A percentile compares a stretch with the other conserved stretches of the same genome.
These are phyloP conservation scores for Tor tambroides DNA, from an alignment of 2,113 vertebrate species.

Conservation along the genomic window DNA sequence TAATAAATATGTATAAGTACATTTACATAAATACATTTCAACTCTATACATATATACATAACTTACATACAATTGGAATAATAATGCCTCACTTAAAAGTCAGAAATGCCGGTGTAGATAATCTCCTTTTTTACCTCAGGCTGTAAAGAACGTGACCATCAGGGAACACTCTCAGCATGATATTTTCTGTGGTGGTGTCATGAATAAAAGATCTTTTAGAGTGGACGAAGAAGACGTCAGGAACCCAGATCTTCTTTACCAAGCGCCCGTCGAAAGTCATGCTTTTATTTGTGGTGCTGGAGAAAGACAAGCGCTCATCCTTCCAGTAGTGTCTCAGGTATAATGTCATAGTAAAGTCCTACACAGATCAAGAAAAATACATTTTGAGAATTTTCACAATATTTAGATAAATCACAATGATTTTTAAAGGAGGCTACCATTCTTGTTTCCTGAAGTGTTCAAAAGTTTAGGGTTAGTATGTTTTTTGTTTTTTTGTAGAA, in stretches of 20 bases:
- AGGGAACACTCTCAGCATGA: slow-evolving; percentile 94
- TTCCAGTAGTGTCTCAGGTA: slow-evolving; percentile 97
- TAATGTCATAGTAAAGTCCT: slow-evolving; percentile 98
- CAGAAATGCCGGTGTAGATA: slow-evolving; percentile 13
- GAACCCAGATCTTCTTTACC: slow-evolving; percentile 98
- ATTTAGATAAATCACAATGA: not conserved
- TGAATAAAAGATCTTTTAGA: slow-evolving; percentile 96
- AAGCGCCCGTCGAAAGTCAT: slow-evolving; percentile 95
- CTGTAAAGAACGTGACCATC: slow-evolving; percentile 96
- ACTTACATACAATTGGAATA: slow-evolving; percentile 5
- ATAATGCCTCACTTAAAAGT: slow-evolving; percentile 13
- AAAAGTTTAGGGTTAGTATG: not conserved
- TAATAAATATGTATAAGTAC: slow-evolving; percentile 3
- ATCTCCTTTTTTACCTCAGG: slow-evolving; percentile 80
- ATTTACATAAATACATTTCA: slow-evolving; percentile 10
- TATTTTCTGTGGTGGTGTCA: slow-evolving; percentile 93
- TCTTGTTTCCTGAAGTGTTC: not conserved
- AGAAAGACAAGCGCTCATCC: slow-evolving; percentile 90
- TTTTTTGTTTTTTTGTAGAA: not conserved
- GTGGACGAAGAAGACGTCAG: slow-evolving; percentile 96
- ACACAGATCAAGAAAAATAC: not conserved
- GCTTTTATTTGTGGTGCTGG: slow-evolving; percentile 91
- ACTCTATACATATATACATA: slow-evolving; percentile 11
- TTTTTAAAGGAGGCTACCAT: not conserved
- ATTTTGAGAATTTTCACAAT: not conserved